Percentiles rank a stretch among this genome's conserved stretches.
Evolutionary conservation across 92 coral and sea anemone species (phyloP).

Genomic region (Porites rus): DNA sequence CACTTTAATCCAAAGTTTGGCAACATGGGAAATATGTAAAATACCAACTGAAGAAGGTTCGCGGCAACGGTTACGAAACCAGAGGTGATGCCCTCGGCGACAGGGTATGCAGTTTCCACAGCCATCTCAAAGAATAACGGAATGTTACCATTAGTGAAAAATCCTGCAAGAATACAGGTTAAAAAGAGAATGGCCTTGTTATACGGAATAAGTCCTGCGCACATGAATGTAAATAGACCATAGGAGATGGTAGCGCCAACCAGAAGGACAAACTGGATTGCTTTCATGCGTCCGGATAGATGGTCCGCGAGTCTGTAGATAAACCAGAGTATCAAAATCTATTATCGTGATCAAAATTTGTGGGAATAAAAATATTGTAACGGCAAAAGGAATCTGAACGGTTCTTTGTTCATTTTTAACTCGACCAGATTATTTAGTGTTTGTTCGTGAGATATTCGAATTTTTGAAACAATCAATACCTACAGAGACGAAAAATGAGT

Average conservation of each 20-base stretch:
- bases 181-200: conserved; percentile 70
- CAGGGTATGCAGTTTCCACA: conserved; percentile 92
- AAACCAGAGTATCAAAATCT: neutral
- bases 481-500: too few species aligned
- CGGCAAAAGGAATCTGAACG: neutral
- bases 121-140: conserved; percentile 92
- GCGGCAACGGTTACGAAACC: conserved; percentile 72
- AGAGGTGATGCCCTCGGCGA: conserved; percentile 88
- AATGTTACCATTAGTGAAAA: conserved; percentile 86
- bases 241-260: conserved; percentile 69
- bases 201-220: conserved; percentile 67
- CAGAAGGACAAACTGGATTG: conserved; percentile 72
- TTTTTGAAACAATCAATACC: too few species aligned
- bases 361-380: neutral
- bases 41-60: conserved; percentile 78
- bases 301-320: conserved; percentile 85
- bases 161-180: conserved; percentile 78
- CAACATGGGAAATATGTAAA: conserved; percentile 85
- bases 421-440: neutral
- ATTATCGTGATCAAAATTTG: neutral
- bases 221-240: conserved; percentile 73
- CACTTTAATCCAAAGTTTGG: conserved; percentile 83
- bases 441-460: too few species aligned
- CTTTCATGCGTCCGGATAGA: conserved; percentile 84
- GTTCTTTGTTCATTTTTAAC: neutral